Evolutionary conservation across 2,113 vertebrate genomes (phyloP), one percentile per base, ranked within the genome.

Genomic region (Centropristis striata): DNA sequence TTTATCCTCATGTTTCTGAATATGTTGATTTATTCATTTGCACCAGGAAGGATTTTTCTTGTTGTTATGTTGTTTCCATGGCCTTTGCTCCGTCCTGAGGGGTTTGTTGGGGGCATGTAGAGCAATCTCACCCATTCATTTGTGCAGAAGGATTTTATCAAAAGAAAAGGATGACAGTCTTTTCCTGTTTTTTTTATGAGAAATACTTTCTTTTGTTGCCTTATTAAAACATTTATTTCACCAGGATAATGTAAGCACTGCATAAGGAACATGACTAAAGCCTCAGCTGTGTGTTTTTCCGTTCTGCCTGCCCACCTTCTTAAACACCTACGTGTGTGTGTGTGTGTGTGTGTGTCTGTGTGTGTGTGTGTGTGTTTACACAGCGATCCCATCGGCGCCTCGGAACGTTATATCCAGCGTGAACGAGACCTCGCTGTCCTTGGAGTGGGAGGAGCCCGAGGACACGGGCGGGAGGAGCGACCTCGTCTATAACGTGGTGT

Each of bases 401-500:
- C 96, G 96, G 77, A 97, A 90, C 0, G 96, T 99, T 46, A 98
- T 99, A 93, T 99, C 98, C 94, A 99, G 97, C 0, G 97, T 99
- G 74, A 99, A 99, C 0, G 98, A 99, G 95, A 99, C 98, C 0
- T 99, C 98, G 0, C 94, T 99, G 80, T 96, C 96, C 88, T 92
- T 99, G 37, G 98, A 99, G 89, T 99, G 98, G 98, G 97, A 96
- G 0, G 97, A 99, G 85, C 98, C 98, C 0, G 94, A 94, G 69
- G 97, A 99, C 87, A 94, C 94, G 0, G 98, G 98, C 0, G 97
- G 98, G 42, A 94, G 98, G 8, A 94, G 96, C 0, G 98, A 99
- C 92, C 94, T 98, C 60, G 96, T 98, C 11, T 99, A 99, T 80
- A 99, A 98, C 3, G 92, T 99, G 82, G 98, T 99, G 93, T 99